Conservation (phyloP, 1,140 invertebrate genomes). For the Drosophila quadrilineata region DNA sequence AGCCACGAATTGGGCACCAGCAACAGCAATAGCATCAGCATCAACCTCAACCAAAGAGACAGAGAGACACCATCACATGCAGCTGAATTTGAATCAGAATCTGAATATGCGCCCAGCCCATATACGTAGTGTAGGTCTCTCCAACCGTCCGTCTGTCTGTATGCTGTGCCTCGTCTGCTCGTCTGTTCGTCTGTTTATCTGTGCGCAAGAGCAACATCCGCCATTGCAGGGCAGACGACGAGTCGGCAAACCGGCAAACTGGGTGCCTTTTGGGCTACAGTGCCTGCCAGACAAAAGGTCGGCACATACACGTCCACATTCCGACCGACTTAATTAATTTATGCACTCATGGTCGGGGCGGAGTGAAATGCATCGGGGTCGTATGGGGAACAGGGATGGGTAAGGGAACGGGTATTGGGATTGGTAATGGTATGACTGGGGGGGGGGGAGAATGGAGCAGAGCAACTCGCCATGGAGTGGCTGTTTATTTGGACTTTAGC, state of each 20-base stretch:
- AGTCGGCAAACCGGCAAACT: too few species aligned
- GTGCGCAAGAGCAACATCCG: constrained; percentile 35
- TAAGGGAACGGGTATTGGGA: not conserved
- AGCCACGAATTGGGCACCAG: constrained; percentile 44
- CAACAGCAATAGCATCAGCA: constrained; percentile 9
- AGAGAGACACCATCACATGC: constrained; percentile 26
- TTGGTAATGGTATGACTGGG: not conserved
- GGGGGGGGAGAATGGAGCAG: not conserved
- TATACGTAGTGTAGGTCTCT: too few species aligned
- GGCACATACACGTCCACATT: constrained; percentile 78
- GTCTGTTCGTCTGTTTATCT: not conserved
- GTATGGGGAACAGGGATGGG: constrained; percentile 1
- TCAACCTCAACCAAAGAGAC: too few species aligned
- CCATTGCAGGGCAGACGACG: constrained; percentile 36
- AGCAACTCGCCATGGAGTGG: not conserved
- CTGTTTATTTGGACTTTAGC: constrained; percentile 59
- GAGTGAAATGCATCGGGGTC: constrained; percentile 50
- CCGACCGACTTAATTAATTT: constrained; percentile 81
- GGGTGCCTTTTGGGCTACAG: not conserved
- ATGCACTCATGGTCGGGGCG: constrained; percentile 73
- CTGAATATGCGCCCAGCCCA: not conserved
- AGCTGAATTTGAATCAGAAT: constrained; percentile 25
- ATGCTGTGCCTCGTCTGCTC: not conserved
- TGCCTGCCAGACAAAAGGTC: constrained; percentile 80
- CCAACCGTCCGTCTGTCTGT: too few species aligned